Evolutionary conservation across 2,888 invertebrate genomes (phyloP), one percentile per base, ranked within the genome.

Genomic region (Tyria jacobaeae): DNA sequence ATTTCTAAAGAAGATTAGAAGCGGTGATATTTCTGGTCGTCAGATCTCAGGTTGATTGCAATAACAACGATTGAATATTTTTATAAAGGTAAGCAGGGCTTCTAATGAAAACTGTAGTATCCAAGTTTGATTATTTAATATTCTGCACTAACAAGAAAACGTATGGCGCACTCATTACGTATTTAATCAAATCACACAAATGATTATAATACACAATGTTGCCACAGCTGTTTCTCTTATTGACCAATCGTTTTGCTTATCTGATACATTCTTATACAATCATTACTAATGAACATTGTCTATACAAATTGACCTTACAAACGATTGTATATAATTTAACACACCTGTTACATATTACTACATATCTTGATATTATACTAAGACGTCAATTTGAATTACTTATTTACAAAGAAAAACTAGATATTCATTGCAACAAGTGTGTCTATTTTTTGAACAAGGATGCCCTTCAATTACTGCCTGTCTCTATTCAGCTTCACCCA

Each of bases 231-330:
- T 0, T 39, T 9, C 6, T 39, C 15, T 25, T 49, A 25, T 47
- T 49, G 15, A n/a, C n/a, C n/a, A n/a, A n/a, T n/a, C n/a, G n/a
- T n/a, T n/a, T n/a, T n/a, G n/a, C n/a, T n/a, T n/a, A n/a, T n/a
- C n/a, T n/a, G n/a, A n/a, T n/a, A n/a, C n/a, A n/a, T n/a, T n/a
- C n/a, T n/a, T n/a, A 4, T 4, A 24, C 25, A 24, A 52, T 37
- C 24, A 25, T 37, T 24, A 52, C 37, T 52, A 37, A 37, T 24
- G 34, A 52, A 7, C 15, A 37, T 24, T 35, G 51, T 35, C 51
- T 15, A 15, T 37, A 3, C n/a, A n/a, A n/a, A 15, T 14, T 37
- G 24, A 48, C 48, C 17, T 48, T 25, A n/a, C 25, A 25, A 48
- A 15, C 24, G 25, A n/a, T n/a, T 15, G 14, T 25, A 9, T 17